These are phyloP conservation scores for Natrix natrix DNA, from an alignment of 2,797 vertebrate genomes.

Conservation along the genomic window DNA sequence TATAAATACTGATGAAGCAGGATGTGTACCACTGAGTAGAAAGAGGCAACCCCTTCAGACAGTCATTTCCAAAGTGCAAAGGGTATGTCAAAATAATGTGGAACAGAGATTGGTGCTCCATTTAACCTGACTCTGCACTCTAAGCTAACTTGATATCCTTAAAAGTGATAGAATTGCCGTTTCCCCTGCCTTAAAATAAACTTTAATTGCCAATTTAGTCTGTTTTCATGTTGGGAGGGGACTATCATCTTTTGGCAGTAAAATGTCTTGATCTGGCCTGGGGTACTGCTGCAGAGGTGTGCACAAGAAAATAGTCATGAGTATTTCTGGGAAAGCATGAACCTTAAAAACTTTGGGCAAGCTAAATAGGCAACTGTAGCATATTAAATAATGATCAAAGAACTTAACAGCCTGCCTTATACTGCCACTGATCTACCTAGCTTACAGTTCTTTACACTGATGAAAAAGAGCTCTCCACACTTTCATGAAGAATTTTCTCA, in stretches of 20 bases:
- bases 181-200: background rate
- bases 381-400: background rate
- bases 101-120: background rate
- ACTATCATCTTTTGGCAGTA: background rate
- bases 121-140: background rate
- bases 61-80: background rate
- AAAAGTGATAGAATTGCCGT: background rate
- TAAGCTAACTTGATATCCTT: background rate
- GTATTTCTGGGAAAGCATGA: background rate
- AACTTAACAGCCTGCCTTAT: background rate
- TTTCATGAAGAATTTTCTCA: background rate
- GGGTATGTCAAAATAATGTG: background rate
- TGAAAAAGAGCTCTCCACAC: background rate
- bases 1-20: background rate
- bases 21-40: background rate
- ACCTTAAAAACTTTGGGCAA: background rate
- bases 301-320: background rate
- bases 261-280: background rate
- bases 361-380: background rate
- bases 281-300: background rate
- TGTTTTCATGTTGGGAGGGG: background rate
- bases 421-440: background rate
- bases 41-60: background rate
- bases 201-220: background rate
- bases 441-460: background rate